Evolutionary conservation across 1,140 invertebrate species (phyloP).

Genomic region (Heliothis subflexa): DNA sequence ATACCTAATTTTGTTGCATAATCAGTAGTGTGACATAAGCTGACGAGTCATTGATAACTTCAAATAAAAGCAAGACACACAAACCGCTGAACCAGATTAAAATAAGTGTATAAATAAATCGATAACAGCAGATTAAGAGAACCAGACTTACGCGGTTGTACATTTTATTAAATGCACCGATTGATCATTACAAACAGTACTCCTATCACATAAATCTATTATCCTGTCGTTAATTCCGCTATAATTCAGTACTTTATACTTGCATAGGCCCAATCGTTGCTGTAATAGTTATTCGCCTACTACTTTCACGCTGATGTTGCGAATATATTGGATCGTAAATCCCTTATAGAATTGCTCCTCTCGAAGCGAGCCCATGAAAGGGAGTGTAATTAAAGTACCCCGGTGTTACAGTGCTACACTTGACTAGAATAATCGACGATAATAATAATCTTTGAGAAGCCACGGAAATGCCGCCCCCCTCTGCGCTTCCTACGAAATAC

Average conservation of each 20-base stretch:
- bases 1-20: not conserved
- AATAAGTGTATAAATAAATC: not conserved
- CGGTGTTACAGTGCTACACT: slow-evolving; percentile 29
- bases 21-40: not conserved
- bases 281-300: slow-evolving; percentile 42
- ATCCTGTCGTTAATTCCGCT: slow-evolving; percentile 28
- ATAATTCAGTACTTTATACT: slow-evolving; percentile 34
- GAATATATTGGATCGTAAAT: slow-evolving; percentile 48
- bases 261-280: slow-evolving; percentile 17
- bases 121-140: not conserved
- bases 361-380: slow-evolving; percentile 35
- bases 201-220: slow-evolving; percentile 10
- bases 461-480: not conserved
- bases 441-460: slow-evolving; percentile 39
- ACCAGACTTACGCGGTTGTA: not conserved
- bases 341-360: slow-evolving; percentile 46
- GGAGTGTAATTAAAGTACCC: slow-evolving; percentile 36
- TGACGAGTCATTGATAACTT: too few relatives aligned
- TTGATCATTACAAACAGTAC: slow-evolving; percentile 16
- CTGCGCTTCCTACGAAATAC: not conserved
- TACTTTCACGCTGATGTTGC: slow-evolving; percentile 40
- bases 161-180: slow-evolving; percentile 17
- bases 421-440: slow-evolving; percentile 22
- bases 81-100: too few relatives aligned
- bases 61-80: too few relatives aligned